A percentile compares a stretch with the other conserved stretches of the same genome.
Evolutionary conservation across 2,113 vertebrate genomes (phyloP).

Genomic region (Rafetus swinhoei): DNA sequence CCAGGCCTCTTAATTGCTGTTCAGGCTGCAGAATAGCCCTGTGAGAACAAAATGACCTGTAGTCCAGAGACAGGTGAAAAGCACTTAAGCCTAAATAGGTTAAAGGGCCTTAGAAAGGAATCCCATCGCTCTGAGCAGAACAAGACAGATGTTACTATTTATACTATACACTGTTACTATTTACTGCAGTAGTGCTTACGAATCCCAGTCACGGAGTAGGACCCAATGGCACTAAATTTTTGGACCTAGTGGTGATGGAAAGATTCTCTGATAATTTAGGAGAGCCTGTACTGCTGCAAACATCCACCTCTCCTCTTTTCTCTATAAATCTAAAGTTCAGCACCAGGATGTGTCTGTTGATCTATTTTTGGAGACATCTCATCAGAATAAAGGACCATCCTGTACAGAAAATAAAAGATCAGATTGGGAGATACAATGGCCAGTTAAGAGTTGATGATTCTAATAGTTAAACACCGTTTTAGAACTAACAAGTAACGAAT

Average conservation of each 20-base stretch:
- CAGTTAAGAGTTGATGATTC: not conserved
- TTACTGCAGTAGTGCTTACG: not conserved
- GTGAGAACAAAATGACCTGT: not conserved
- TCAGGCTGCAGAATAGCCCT: not conserved
- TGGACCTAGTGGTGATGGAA: not conserved
- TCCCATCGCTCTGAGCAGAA: not conserved
- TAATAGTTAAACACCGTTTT: not conserved
- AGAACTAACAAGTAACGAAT: not conserved
- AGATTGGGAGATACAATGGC: not conserved
- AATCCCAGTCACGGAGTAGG: accelerated
- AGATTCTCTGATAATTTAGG: not conserved
- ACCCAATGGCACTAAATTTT: not conserved
- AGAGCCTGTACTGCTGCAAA: not conserved
- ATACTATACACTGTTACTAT: no score
- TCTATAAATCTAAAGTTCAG: not conserved
- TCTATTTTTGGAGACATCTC: not conserved
- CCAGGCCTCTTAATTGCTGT: not conserved
- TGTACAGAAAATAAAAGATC: not conserved
- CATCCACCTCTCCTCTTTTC: not conserved
- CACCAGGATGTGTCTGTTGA: accelerated
- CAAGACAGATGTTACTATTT: accelerated
- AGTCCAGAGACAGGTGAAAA: not conserved
- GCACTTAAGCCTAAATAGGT: not conserved
- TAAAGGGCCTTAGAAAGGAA: not conserved
- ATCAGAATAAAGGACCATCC: not conserved